phyloP scores from a whole-genome alignment of 2,797 vertebrate genomes.

The Hippopotamyrus pictus region DNA sequence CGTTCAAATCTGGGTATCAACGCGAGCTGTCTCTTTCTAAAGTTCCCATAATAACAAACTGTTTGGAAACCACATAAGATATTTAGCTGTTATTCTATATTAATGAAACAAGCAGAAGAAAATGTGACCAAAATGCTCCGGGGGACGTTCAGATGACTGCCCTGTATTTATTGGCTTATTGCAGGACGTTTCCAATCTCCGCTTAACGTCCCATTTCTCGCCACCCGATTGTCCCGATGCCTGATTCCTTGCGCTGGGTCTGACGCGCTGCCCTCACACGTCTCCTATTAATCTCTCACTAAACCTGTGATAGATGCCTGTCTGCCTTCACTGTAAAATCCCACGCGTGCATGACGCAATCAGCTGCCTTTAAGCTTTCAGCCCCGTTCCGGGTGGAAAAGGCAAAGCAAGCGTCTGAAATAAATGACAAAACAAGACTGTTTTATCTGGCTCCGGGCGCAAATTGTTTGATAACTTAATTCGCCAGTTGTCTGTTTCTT shows the following conservation, averaged over 20 bases:
- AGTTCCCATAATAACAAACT: background rate
- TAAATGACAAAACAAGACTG: slow-evolving; percentile 19
- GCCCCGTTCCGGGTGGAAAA: background rate
- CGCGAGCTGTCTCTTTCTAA: background rate
- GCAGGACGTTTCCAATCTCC: background rate
- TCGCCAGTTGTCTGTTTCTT: slow-evolving; percentile 11
- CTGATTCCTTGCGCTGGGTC: background rate
- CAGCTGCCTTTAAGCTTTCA: background rate
- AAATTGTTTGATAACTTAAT: background rate
- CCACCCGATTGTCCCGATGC: background rate
- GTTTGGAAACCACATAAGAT: background rate
- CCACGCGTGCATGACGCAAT: slow-evolving; percentile 5
- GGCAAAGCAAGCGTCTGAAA: slow-evolving; percentile 3
- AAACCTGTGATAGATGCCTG: slow-evolving; percentile 11
- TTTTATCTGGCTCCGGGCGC: slow-evolving; percentile 11
- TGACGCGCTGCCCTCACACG: background rate
- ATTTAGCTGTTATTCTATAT: background rate
- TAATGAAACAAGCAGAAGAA: background rate
- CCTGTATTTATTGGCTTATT: background rate
- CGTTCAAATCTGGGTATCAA: background rate
- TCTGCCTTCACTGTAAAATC: slow-evolving; percentile 16
- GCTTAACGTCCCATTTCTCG: background rate
- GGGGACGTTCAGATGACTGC: background rate
- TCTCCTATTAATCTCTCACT: slow-evolving; percentile 15
- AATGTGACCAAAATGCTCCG: background rate